Evolutionary conservation across 2,888 invertebrate species (phyloP).

Genomic region (Meganola albula): DNA sequence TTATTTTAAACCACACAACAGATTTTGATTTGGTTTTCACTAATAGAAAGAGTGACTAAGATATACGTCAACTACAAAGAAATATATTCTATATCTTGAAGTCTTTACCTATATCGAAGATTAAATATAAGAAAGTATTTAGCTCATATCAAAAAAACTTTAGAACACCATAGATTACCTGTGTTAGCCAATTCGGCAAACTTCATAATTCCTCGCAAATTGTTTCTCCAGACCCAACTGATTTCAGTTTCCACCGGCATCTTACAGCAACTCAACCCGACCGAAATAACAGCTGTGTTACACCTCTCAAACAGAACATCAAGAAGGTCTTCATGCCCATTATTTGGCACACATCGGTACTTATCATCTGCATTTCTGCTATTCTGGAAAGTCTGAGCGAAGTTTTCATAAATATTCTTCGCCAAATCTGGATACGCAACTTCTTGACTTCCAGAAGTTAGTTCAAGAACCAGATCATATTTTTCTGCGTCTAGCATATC

Average conservation of each 20-base stretch:
- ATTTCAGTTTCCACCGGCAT: slow-evolving; percentile 83
- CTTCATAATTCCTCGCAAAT: slow-evolving; percentile 80
- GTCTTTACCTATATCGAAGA: too few relatives aligned
- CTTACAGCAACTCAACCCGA: slow-evolving; percentile 89
- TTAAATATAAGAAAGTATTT: too few relatives aligned
- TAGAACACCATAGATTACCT: slow-evolving; percentile 51
- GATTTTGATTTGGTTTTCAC: too few relatives aligned
- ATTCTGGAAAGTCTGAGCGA: slow-evolving; percentile 64
- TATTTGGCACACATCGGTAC: slow-evolving; percentile 43
- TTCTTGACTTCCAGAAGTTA: slow-evolving; percentile 85
- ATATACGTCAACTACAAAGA: too few relatives aligned
- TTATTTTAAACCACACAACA: too few relatives aligned
- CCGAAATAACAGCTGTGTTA: slow-evolving; percentile 81
- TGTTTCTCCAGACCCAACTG: slow-evolving; percentile 84
- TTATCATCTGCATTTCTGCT: slow-evolving; percentile 51
- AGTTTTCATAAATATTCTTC: slow-evolving; percentile 64
- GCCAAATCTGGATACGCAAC: slow-evolving; percentile 71
- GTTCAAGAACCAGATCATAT: slow-evolving; percentile 84
- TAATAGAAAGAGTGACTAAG: too few relatives aligned
- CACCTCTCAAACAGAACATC: slow-evolving; percentile 80
- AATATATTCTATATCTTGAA: too few relatives aligned
- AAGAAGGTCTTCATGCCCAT: slow-evolving; percentile 68
- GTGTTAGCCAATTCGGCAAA: slow-evolving; percentile 80
- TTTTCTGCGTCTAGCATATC: slow-evolving; percentile 80
- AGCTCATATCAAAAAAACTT: too few relatives aligned